Evolutionary conservation across 2,888 invertebrate species (phyloP).

Genomic region (Dysmachus trigonus): DNA sequence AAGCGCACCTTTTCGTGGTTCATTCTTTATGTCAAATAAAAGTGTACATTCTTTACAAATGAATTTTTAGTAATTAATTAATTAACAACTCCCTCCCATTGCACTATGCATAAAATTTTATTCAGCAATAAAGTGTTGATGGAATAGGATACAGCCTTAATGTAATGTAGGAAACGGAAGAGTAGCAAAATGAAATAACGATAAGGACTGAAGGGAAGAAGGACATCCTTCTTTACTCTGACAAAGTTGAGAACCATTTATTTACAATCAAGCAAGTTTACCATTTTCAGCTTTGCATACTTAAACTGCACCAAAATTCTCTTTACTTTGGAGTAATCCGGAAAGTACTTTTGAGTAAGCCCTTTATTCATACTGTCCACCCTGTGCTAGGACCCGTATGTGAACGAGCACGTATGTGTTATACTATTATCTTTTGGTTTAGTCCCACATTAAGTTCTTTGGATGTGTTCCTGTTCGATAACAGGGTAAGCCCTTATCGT

Average conservation of each 20-base stretch:
- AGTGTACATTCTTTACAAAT: too few relatives aligned
- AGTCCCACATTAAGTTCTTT: background rate
- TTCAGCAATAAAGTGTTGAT: too few relatives aligned
- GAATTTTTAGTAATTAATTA: too few relatives aligned
- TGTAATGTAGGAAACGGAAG: too few relatives aligned
- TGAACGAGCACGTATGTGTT: too few relatives aligned
- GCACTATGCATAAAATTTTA: too few relatives aligned
- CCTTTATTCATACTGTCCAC: background rate
- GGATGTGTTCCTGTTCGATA: background rate
- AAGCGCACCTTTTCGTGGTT: too few relatives aligned
- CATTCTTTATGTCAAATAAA: too few relatives aligned
- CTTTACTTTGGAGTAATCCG: background rate
- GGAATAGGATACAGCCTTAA: too few relatives aligned
- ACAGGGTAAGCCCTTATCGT: background rate
- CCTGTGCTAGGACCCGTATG: background rate
- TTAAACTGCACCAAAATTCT: background rate
- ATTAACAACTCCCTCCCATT: too few relatives aligned
- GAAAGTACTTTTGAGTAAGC: background rate
- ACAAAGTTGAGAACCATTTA: background rate
- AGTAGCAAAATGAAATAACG: too few relatives aligned
- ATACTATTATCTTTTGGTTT: background rate
- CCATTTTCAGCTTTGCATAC: background rate
- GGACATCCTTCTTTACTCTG: background rate
- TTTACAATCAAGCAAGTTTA: background rate
- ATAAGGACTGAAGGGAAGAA: background rate